Percentiles rank a stretch among this genome's conserved stretches.
Conservation (phyloP, 2,888 invertebrate species). For the Lasioglossum leucozonium region DNA sequence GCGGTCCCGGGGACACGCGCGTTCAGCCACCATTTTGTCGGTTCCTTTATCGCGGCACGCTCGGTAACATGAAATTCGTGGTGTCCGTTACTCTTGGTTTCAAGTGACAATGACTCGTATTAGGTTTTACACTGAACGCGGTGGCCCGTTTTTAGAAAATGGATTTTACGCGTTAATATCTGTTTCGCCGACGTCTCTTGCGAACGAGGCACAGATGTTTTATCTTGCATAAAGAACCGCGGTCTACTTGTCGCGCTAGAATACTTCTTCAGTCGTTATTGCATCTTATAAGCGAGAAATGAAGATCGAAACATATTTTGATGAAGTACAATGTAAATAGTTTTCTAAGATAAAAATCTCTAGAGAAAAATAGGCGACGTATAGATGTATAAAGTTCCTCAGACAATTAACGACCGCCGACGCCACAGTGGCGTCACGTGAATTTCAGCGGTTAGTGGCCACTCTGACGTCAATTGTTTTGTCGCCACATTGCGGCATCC, state of each 20-base stretch:
- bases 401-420: background rate
- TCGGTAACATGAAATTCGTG: background rate
- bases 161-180: too few relatives aligned
- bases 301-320: background rate
- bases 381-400: background rate
- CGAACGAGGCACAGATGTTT: background rate
- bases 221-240: too few relatives aligned
- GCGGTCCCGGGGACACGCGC: background rate
- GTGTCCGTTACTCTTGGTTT: background rate
- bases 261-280: too few relatives aligned
- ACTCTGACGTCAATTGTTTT: constrained; percentile 3
- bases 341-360: background rate
- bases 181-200: background rate
- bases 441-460: background rate
- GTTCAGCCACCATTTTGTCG: background rate
- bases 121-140: background rate
- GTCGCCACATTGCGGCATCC: background rate
- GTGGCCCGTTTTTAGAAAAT: background rate
- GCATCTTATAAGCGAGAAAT: too few relatives aligned
- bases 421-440: background rate
- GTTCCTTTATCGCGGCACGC: background rate
- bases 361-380: background rate
- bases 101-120: background rate
- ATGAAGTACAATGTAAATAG: background rate
- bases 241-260: too few relatives aligned